Conservation (phyloP, 1,140 invertebrate species). For the Nasonia vitripennis region DNA sequence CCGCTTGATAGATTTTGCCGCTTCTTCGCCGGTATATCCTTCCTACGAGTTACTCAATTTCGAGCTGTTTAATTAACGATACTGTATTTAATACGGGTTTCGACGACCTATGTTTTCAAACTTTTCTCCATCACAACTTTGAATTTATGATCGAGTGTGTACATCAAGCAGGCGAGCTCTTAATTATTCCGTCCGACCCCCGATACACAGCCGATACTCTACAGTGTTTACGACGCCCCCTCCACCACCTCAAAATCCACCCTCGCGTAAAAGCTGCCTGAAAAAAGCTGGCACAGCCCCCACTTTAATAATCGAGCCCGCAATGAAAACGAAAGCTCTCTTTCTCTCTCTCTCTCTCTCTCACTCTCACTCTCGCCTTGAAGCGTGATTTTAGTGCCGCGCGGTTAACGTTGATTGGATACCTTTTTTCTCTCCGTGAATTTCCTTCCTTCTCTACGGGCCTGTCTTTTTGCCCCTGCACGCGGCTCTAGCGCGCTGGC, state of each 20-base stretch:
- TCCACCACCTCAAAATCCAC: not conserved
- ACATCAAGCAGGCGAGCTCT: not conserved
- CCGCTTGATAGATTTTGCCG: constrained; percentile 10
- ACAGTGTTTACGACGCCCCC: not conserved
- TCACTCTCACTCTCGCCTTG: not conserved
- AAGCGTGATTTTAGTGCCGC: constrained; percentile 61
- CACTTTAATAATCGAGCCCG: constrained; percentile 60
- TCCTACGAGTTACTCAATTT: no score
- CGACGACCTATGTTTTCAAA: no score
- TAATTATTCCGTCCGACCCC: not conserved
- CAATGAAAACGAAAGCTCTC: constrained; percentile 55
- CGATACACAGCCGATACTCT: not conserved
- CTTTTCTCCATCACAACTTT: not conserved
- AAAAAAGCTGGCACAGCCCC: constrained; percentile 15
- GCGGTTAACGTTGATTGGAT: constrained; percentile 61
- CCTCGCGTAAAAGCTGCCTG: not conserved
- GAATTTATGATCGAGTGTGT: not conserved
- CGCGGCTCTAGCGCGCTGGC: constrained; percentile 51
- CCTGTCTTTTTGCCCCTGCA: constrained; percentile 2
- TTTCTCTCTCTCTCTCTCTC: not conserved
- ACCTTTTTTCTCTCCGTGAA: not conserved
- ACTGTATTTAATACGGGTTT: not conserved
- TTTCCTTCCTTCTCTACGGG: constrained; percentile 48
- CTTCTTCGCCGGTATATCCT: no score
- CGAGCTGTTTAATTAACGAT: not conserved